Evolutionary conservation across 2,888 invertebrate genomes (phyloP).

Genomic region (Lasioglossum morio): DNA sequence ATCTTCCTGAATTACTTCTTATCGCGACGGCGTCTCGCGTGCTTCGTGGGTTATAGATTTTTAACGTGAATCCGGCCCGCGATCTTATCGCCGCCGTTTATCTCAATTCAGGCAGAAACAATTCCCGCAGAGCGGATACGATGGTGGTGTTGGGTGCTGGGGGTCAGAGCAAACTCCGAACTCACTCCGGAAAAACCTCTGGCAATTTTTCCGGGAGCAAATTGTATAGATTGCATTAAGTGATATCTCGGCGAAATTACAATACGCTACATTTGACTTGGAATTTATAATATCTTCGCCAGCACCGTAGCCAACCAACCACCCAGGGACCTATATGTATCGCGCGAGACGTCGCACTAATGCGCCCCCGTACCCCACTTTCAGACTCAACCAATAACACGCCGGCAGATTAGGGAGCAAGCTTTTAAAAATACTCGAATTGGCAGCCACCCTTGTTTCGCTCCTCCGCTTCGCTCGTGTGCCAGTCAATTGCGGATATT

Average conservation of each 20-base stretch:
- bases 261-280: slow-evolving; percentile 84
- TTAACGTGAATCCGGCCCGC: slow-evolving; percentile 35
- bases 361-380: slow-evolving; percentile 72
- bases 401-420: slow-evolving; percentile 68
- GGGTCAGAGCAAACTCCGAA: background rate
- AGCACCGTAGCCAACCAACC: slow-evolving; percentile 71
- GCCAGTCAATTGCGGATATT: slow-evolving; percentile 62
- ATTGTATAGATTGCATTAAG: slow-evolving; percentile 80
- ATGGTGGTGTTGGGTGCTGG: background rate
- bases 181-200: slow-evolving; percentile 45
- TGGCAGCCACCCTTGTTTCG: slow-evolving; percentile 47
- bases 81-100: slow-evolving; percentile 66
- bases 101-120: slow-evolving; percentile 66
- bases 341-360: slow-evolving; percentile 78
- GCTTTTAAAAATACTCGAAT: slow-evolving; percentile 68
- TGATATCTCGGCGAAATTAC: slow-evolving; percentile 81
- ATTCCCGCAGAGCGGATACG: slow-evolving; percentile 40
- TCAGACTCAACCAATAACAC: slow-evolving; percentile 73
- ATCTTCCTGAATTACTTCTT: slow-evolving; percentile 20
- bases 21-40: slow-evolving; percentile 35
- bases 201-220: slow-evolving; percentile 68
- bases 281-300: slow-evolving; percentile 82
- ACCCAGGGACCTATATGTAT: slow-evolving; percentile 81
- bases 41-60: slow-evolving; percentile 52
- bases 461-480: slow-evolving; percentile 33